Conservation (phyloP, 2,113 vertebrate genomes). For the Oncorhynchus masou region DNA sequence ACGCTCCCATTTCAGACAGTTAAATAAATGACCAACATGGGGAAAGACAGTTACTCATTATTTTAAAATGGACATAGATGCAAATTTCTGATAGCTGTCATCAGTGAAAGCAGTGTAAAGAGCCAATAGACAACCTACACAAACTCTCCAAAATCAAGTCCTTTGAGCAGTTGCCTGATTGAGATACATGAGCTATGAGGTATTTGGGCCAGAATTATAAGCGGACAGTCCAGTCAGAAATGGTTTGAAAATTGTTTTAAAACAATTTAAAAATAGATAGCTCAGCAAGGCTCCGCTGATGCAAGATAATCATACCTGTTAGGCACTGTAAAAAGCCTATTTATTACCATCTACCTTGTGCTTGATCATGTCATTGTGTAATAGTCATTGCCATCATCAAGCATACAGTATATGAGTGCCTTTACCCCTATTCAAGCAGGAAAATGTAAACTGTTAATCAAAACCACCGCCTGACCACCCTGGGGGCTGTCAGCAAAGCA, state of each 20-base stretch:
- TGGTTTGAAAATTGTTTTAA: neutral
- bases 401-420: neutral
- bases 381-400: slow-evolving; percentile 14
- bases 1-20: neutral
- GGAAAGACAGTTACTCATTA: neutral
- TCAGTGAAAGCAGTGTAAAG: neutral
- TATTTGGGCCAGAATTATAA: slow-evolving; percentile 36
- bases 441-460: neutral
- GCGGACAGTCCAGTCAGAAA: neutral
- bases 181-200: slow-evolving; percentile 24
- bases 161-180: neutral
- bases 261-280: neutral
- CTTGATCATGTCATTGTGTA: slow-evolving; percentile 31
- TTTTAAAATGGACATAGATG: neutral
- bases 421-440: slow-evolving; percentile 1
- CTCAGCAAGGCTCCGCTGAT: slow-evolving; percentile 20
- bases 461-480: neutral
- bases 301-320: slow-evolving; percentile 24
- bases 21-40: neutral
- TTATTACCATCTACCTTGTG: slow-evolving; percentile 33
- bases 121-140: neutral
- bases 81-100: neutral
- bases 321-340: slow-evolving; percentile 53
- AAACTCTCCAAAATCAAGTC: neutral
- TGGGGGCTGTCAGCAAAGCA: neutral